phyloP scores from a whole-genome alignment of 1,140 invertebrate species.

The Telenomus remus region DNA sequence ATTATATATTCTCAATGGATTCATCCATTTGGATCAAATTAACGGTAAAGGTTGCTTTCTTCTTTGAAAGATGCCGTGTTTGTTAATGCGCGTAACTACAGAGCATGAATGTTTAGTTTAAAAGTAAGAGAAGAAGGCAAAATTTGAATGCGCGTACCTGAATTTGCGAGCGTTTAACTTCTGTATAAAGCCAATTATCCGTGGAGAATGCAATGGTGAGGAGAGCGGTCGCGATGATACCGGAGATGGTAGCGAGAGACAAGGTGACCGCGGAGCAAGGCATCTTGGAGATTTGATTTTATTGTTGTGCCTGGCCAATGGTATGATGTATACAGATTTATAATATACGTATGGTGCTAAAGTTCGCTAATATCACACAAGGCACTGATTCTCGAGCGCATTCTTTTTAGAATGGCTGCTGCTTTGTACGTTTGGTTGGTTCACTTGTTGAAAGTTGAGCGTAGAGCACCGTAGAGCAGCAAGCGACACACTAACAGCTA shows the following conservation, averaged over 20 bases:
- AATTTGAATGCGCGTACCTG: constrained; percentile 79
- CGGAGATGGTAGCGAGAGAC: constrained; percentile 94
- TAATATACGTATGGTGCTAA: constrained; percentile 8
- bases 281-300: constrained; percentile 78
- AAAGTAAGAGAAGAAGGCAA: no score
- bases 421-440: constrained; percentile 14
- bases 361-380: constrained; percentile 49
- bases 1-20: no score
- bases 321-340: not conserved
- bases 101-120: no score
- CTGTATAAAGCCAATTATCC: constrained; percentile 95
- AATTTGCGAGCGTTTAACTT: constrained; percentile 90
- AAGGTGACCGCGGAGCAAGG: constrained; percentile 95
- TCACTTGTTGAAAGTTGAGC: no score
- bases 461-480: constrained; percentile 43
- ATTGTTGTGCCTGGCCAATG: no score
- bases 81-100: no score
- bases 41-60: no score
- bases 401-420: constrained; percentile 51
- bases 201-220: constrained; percentile 95
- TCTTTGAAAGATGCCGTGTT: no score
- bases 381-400: constrained; percentile 58
- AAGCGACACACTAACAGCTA: constrained; percentile 62
- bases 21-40: no score
- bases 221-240: constrained; percentile 92